These are phyloP conservation scores for Mus caroli DNA, from an alignment of 2,797 vertebrate species.

Conservation along the genomic window DNA sequence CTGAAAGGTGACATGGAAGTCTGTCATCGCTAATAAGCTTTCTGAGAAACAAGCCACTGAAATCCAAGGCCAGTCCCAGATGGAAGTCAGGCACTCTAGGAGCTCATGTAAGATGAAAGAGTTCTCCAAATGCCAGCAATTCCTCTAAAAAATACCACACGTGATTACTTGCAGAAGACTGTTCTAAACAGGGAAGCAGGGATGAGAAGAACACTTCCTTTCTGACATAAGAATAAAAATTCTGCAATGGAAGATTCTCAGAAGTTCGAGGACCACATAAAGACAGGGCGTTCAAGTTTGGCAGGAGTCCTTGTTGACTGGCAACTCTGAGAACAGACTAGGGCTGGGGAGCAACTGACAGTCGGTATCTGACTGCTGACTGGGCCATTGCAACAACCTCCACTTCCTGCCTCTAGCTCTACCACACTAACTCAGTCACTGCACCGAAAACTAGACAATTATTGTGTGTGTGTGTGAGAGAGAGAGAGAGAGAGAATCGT, in stretches of 20 bases:
- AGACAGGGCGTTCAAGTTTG: background rate
- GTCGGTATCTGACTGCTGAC: background rate
- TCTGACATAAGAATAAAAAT: background rate
- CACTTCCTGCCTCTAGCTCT: background rate
- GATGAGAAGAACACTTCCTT: constrained; percentile 28
- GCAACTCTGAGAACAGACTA: background rate
- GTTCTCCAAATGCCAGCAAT: constrained; percentile 29
- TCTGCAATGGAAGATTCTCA: background rate
- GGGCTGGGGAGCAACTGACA: background rate
- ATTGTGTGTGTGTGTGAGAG: background rate
- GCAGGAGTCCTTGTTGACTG: background rate
- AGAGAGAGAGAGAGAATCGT: too few species aligned
- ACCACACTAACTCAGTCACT: background rate
- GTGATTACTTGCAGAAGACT: constrained; percentile 6
- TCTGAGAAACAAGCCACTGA: constrained; percentile 52
- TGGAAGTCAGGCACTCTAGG: background rate
- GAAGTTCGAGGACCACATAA: background rate
- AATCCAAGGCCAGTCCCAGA: constrained; percentile 26
- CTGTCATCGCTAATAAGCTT: constrained; percentile 31
- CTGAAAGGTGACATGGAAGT: background rate
- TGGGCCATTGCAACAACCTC: background rate
- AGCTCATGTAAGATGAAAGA: constrained; percentile 30
- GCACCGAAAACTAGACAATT: background rate
- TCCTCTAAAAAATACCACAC: constrained; percentile 45
- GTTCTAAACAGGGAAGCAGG: constrained; percentile 38